phyloP scores from a whole-genome alignment of 1,140 invertebrate genomes.

The Semibalanus balanoides region DNA sequence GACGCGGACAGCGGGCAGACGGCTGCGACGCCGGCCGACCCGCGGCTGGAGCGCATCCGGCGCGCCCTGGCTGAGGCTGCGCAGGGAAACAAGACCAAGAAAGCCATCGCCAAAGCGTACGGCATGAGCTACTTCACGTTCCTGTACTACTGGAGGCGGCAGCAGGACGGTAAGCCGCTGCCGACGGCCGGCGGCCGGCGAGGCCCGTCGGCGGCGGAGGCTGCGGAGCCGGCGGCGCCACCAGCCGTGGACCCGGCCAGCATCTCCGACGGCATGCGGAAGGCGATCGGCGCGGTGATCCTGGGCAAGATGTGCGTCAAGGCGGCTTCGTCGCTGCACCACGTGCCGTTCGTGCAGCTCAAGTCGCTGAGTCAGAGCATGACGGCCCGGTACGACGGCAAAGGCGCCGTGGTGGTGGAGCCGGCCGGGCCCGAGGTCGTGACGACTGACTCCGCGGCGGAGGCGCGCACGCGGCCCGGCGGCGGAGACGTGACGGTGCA shows the following conservation, averaged over 20 bases:
- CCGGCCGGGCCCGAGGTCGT: neutral
- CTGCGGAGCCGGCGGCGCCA: neutral
- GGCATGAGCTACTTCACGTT: slow-evolving; percentile 1
- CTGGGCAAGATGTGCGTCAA: neutral
- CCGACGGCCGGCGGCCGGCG: no score
- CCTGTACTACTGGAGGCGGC: neutral
- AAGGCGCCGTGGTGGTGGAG: neutral
- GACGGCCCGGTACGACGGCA: neutral
- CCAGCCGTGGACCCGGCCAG: neutral
- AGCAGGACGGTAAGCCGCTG: neutral
- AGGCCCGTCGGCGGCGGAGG: no score
- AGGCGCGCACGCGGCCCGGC: no score
- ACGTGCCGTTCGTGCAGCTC: neutral
- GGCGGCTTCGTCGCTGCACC: neutral
- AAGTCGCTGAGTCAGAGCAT: neutral
- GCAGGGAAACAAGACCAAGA: neutral
- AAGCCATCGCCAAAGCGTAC: neutral
- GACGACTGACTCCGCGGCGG: no score
- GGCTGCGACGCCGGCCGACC: neutral
- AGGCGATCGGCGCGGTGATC: neutral
- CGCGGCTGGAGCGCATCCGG: neutral
- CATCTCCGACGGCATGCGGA: neutral
- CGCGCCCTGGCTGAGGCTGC: neutral
- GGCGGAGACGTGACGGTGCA: no score
- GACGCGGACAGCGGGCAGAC: no score